phyloP scores from a whole-genome alignment of 2,888 invertebrate genomes.

The Metellina segmentata region DNA sequence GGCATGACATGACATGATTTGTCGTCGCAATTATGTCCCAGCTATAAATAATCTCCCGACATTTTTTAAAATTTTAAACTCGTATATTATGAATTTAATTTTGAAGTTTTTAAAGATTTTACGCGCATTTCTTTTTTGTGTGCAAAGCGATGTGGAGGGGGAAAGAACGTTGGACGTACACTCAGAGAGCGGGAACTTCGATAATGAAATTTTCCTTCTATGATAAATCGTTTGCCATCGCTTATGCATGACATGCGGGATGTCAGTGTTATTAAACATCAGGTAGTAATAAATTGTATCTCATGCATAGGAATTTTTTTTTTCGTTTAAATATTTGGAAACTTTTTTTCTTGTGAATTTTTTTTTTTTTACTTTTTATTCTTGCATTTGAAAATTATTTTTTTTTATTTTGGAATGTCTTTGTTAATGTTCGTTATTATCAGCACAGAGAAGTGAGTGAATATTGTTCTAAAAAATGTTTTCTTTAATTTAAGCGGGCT shows the following conservation, averaged over 20 bases:
- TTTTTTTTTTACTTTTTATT: too few relatives aligned
- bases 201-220: conserved; percentile 63
- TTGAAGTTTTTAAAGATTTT: conserved; percentile 54
- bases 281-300: conserved; percentile 30
- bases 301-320: too few relatives aligned
- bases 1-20: conserved; percentile 13
- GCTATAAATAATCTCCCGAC: conserved; percentile 12
- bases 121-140: conserved; percentile 35
- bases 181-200: conserved; percentile 4
- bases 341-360: too few relatives aligned
- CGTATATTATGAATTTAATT: conserved; percentile 55
- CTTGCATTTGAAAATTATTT: too few relatives aligned
- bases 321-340: too few relatives aligned
- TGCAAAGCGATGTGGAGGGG: not conserved
- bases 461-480: too few relatives aligned
- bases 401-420: too few relatives aligned
- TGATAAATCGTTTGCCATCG: conserved; percentile 61
- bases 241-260: conserved; percentile 47
- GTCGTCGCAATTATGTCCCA: conserved; percentile 33
- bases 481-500: too few relatives aligned
- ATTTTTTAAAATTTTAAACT: conserved; percentile 1
- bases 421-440: too few relatives aligned
- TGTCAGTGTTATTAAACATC: conserved; percentile 44
- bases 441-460: too few relatives aligned
- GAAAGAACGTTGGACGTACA: too few relatives aligned